Evolutionary conservation across 1,140 invertebrate genomes (phyloP).

Genomic region (Platyura marginata): DNA sequence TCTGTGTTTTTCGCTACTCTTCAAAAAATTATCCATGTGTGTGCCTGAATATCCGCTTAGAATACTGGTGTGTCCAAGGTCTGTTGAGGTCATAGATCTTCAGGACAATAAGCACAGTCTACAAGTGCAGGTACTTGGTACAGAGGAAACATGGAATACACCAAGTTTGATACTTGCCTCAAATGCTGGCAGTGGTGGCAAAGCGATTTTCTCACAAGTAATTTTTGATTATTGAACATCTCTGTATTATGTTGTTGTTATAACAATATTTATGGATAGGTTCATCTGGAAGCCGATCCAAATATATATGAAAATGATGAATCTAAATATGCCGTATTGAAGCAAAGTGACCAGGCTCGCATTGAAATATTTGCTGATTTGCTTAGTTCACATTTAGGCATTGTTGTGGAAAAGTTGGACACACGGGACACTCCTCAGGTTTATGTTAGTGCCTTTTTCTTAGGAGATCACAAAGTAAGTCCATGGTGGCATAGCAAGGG

Average conservation of each 20-base stretch:
- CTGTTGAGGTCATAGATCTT: slow-evolving; percentile 38
- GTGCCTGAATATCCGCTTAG: too few species aligned
- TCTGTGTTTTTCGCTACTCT: too few species aligned
- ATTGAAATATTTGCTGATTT: slow-evolving; percentile 63
- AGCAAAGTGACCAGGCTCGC: slow-evolving; percentile 41
- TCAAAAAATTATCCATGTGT: slow-evolving; percentile 11
- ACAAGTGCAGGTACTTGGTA: slow-evolving; percentile 53
- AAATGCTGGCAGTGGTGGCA: slow-evolving; percentile 38
- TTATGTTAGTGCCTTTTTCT: slow-evolving; percentile 50
- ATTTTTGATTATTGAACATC: slow-evolving; percentile 30
- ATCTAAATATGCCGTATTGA: slow-evolving; percentile 35
- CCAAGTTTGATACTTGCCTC: slow-evolving; percentile 58
- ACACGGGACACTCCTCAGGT: slow-evolving; percentile 11
- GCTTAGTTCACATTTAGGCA: slow-evolving; percentile 42
- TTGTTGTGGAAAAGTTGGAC: slow-evolving; percentile 37
- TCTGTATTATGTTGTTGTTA: background rate
- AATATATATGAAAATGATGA: slow-evolving; percentile 43
- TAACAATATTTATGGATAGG: slow-evolving; percentile 19
- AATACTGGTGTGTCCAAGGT: slow-evolving; percentile 26
- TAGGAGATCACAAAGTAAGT: slow-evolving; percentile 56
- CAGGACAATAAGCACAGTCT: slow-evolving; percentile 39
- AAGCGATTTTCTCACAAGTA: slow-evolving; percentile 69
- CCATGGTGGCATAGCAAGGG: too few species aligned
- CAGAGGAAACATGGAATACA: slow-evolving; percentile 69
- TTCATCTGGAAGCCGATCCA: slow-evolving; percentile 43